These are phyloP conservation scores for Sthenelais limicola DNA, from an alignment of 2,888 invertebrate genomes.

Conservation along the genomic window DNA sequence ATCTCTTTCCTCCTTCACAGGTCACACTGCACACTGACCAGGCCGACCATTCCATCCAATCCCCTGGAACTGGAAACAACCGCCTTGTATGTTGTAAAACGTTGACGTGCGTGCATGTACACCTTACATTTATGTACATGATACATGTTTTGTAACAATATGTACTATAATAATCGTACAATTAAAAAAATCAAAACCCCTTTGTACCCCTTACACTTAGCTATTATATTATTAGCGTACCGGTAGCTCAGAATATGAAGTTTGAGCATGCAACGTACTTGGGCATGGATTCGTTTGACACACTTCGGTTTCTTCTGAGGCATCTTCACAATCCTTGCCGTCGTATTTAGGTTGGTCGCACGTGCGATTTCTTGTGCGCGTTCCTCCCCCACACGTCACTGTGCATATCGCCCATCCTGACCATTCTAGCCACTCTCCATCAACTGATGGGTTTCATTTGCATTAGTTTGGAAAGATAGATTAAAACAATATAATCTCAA, in stretches of 20 bases:
- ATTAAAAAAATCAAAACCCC: too few species aligned
- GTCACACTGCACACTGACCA: slow-evolving; percentile 65
- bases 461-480: too few species aligned
- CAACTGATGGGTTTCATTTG: too few species aligned
- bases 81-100: too few species aligned
- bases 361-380: slow-evolving; percentile 55
- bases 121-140: too few species aligned
- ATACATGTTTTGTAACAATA: too few species aligned
- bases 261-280: slow-evolving; percentile 51
- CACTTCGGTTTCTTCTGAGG: slow-evolving; percentile 50
- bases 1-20: slow-evolving; percentile 64
- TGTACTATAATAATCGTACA: too few species aligned
- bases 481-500: too few species aligned
- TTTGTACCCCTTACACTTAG: too few species aligned
- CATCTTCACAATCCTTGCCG: slow-evolving; percentile 57
- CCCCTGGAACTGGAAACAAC: slow-evolving; percentile 69
- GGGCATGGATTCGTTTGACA: slow-evolving; percentile 60
- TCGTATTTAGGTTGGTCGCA: slow-evolving; percentile 59
- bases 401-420: slow-evolving; percentile 59
- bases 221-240: too few species aligned
- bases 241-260: too few species aligned
- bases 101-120: too few species aligned
- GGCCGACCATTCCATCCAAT: slow-evolving; percentile 59
- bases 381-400: slow-evolving; percentile 62
- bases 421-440: slow-evolving; percentile 58